These are phyloP conservation scores for Galeopsomyia nigrocyanea DNA, from an alignment of 2,888 invertebrate genomes.

Conservation along the genomic window DNA sequence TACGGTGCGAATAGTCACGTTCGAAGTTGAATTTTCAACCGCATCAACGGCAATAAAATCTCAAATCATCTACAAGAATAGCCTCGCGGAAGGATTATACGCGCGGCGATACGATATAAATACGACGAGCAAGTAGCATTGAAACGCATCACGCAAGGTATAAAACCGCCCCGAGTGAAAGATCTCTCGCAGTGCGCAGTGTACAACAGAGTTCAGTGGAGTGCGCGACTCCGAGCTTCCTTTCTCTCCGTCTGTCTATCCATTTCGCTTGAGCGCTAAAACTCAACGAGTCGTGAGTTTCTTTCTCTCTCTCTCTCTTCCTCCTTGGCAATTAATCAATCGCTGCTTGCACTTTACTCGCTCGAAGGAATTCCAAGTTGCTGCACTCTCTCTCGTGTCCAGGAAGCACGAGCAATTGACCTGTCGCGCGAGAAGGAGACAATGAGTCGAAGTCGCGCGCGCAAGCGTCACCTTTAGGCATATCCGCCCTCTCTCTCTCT, in stretches of 20 bases:
- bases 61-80: no score
- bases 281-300: no score
- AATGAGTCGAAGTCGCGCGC: slow-evolving; percentile 1
- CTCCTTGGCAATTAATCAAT: slow-evolving; percentile 42
- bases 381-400: slow-evolving; percentile 47
- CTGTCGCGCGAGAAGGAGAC: slow-evolving; percentile 56
- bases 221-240: slow-evolving; percentile 33
- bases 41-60: no score
- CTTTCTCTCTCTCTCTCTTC: slow-evolving; percentile 12
- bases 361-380: slow-evolving; percentile 47
- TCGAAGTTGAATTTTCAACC: no score
- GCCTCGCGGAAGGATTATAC: no score
- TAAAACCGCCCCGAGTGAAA: slow-evolving; percentile 3
- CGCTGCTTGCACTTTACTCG: slow-evolving; percentile 13
- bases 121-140: not conserved
- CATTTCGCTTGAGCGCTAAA: no score
- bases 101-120: not conserved
- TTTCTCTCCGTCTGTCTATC: slow-evolving; percentile 13
- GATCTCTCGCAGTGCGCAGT: not conserved
- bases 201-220: no score
- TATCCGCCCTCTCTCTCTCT: no score
- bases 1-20: no score
- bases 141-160: no score
- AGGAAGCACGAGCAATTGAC: slow-evolving; percentile 67
- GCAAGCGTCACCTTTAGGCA: no score